These are phyloP conservation scores for Tenebrosternarchus preto DNA, from an alignment of 2,113 vertebrate species.

Conservation along the genomic window DNA sequence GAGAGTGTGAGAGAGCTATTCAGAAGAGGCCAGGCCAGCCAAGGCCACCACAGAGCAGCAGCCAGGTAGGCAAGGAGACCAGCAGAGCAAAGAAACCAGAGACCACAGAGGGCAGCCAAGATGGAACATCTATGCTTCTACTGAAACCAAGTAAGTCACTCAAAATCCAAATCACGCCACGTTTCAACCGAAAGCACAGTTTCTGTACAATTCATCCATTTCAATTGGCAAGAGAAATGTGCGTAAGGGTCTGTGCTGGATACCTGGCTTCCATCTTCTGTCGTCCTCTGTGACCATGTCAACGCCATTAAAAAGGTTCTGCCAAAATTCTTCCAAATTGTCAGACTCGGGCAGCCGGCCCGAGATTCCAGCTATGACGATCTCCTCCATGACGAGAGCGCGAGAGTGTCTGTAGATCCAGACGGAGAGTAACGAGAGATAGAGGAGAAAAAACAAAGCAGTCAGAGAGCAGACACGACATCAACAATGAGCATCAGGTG, in stretches of 20 bases:
- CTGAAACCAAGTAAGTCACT: not conserved
- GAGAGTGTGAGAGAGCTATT: constrained; percentile 6
- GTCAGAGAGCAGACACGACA: not conserved
- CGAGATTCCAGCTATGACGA: constrained; percentile 92
- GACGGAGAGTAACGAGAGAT: constrained; percentile 14
- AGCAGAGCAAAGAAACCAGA: constrained; percentile 7
- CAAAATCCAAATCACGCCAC: too few relatives aligned
- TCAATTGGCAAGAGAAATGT: too few relatives aligned
- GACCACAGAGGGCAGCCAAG: not conserved
- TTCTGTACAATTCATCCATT: too few relatives aligned
- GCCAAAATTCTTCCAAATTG: constrained; percentile 95
- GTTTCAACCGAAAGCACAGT: too few relatives aligned
- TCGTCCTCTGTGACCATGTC: constrained; percentile 98
- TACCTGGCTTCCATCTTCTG: constrained; percentile 93
- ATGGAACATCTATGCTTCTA: not conserved
- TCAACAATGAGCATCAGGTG: not conserved
- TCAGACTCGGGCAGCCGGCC: constrained; percentile 90
- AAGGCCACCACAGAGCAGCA: constrained; percentile 23
- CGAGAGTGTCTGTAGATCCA: constrained; percentile 57
- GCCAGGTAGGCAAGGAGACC: constrained; percentile 25
- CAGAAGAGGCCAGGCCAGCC: constrained; percentile 8
- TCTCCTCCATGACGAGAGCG: constrained; percentile 95
- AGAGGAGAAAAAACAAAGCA: not conserved
- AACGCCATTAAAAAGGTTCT: constrained; percentile 87
- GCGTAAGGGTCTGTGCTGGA: constrained; percentile 1